These are phyloP conservation scores for Pyralis farinalis DNA, from an alignment of 2,888 invertebrate genomes.

Conservation along the genomic window DNA sequence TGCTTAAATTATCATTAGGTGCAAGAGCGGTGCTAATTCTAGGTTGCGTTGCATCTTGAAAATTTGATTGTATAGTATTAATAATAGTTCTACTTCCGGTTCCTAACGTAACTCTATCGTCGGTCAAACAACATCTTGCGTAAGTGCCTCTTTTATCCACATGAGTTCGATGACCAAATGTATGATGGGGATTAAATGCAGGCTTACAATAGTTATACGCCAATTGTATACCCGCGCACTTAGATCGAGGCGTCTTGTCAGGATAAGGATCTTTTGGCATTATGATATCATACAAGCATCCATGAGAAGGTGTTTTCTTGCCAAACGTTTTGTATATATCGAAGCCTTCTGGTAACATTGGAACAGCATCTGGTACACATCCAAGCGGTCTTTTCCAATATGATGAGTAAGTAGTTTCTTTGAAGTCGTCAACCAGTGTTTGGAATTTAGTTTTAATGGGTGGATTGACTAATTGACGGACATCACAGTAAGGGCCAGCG, in stretches of 20 bases:
- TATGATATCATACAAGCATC: conserved; percentile 54
- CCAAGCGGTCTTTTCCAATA: conserved; percentile 61
- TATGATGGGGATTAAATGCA: conserved; percentile 56
- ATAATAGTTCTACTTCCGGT: conserved; percentile 44
- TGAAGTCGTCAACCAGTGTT: conserved; percentile 52
- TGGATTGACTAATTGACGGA: conserved; percentile 46
- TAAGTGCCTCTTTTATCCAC: conserved; percentile 70
- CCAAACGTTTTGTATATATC: conserved; percentile 55
- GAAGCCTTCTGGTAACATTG: conserved; percentile 62
- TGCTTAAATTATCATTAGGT: conserved; percentile 69
- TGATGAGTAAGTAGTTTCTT: conserved; percentile 53
- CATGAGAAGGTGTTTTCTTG: conserved; percentile 40
- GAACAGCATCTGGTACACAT: conserved; percentile 42
- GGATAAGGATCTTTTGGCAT: conserved; percentile 55
- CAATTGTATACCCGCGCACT: conserved; percentile 41
- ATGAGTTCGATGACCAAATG: conserved; percentile 62
- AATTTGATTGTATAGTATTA: conserved; percentile 63
- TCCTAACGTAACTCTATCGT: conserved; percentile 53
- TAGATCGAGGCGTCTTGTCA: conserved; percentile 45
- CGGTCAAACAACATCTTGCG: conserved; percentile 64
- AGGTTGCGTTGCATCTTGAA: conserved; percentile 43
- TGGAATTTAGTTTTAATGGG: conserved; percentile 55
- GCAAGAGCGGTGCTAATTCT: conserved; percentile 58
- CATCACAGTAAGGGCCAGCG: conserved; percentile 41
- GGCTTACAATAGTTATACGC: conserved; percentile 56